Percentiles rank a stretch among this genome's conserved stretches.
Conservation (phyloP, 2,797 vertebrate genomes). For the Psittacula derbiana region DNA sequence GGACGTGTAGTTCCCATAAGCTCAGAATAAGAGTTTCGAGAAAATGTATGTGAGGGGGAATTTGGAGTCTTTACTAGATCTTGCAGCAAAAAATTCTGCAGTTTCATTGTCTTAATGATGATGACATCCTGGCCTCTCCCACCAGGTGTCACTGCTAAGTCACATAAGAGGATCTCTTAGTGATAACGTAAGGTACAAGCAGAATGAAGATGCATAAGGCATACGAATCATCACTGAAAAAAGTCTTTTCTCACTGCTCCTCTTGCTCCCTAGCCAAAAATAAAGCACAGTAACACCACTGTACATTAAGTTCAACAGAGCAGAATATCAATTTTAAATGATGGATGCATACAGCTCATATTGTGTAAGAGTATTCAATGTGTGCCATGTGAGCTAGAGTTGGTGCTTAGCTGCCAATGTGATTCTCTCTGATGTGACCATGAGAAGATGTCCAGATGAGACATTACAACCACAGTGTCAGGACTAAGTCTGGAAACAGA, state of each 20-base stretch:
- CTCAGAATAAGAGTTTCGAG: not conserved
- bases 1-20: not conserved
- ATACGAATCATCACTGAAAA: not conserved
- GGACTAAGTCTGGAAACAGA: not conserved
- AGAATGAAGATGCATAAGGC: slow-evolving; percentile 12
- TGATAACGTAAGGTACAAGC: not conserved
- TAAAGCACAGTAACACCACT: not conserved
- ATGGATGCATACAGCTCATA: not conserved
- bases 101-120: slow-evolving; percentile 28
- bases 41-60: not conserved
- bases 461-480: fast-evolving
- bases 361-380: not conserved
- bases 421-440: not conserved
- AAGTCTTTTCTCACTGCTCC: not conserved
- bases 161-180: not conserved
- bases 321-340: not conserved
- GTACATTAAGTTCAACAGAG: not conserved
- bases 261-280: not conserved
- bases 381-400: not conserved
- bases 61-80: not conserved
- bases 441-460: not conserved
- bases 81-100: slow-evolving; percentile 38
- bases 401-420: not conserved
- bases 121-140: slow-evolving; percentile 56
- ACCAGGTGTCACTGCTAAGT: slow-evolving; percentile 50